Percentiles rank a stretch among this genome's conserved stretches.
Conservation (phyloP, 2,797 vertebrate genomes). For the Phrynocephalus guinanensis region DNA sequence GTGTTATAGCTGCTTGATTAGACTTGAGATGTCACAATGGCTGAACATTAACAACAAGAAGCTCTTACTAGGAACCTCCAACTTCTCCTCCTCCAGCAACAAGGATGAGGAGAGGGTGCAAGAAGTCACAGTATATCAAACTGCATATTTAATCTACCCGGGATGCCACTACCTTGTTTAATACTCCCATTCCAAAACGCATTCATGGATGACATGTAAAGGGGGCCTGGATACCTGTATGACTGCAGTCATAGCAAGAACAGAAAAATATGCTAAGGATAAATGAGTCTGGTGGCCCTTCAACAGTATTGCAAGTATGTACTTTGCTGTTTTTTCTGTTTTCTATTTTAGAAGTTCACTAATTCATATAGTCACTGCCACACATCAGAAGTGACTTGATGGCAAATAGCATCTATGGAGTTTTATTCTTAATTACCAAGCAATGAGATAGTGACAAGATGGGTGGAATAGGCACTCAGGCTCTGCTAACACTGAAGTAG, state of each 20-base stretch:
- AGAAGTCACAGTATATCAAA: neutral
- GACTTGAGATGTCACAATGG: slow-evolving; percentile 22
- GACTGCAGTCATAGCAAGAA: neutral
- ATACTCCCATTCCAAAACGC: neutral
- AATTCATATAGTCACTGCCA: no score
- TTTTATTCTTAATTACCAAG: no score
- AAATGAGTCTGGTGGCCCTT: neutral
- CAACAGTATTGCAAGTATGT: neutral
- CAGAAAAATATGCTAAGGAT: neutral
- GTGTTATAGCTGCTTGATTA: slow-evolving; percentile 30
- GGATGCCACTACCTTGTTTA: slow-evolving; percentile 21
- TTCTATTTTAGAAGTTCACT: neutral
- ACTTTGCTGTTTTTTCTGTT: neutral
- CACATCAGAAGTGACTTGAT: no score
- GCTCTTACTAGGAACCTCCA: slow-evolving; percentile 10
- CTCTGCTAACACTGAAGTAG: no score
- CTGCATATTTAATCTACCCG: slow-evolving; percentile 1
- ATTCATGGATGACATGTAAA: neutral
- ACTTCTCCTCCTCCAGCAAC: accelerated
- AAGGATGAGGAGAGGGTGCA: neutral
- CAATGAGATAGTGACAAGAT: no score
- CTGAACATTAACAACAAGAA: neutral
- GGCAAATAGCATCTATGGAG: no score
- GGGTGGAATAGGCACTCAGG: no score
- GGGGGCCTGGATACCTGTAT: neutral